phyloP scores from a whole-genome alignment of 2,113 vertebrate genomes.

The Vulpes vulpes region DNA sequence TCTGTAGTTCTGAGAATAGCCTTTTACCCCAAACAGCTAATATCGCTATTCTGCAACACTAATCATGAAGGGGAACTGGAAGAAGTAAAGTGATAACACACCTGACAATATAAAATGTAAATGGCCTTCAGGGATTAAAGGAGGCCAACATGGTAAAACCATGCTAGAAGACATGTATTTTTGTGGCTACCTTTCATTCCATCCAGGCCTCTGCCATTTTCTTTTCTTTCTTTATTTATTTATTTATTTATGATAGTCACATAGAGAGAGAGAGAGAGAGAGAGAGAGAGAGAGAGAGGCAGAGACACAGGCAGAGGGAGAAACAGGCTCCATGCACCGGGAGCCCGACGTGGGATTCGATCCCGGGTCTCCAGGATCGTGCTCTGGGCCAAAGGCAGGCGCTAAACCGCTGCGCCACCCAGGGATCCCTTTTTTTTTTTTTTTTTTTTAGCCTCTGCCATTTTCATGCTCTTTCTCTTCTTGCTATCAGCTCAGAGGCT shows the following conservation, averaged over 20 bases:
- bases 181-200: constrained; percentile 37
- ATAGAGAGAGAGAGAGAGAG: too few species aligned
- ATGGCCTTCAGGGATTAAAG: background rate
- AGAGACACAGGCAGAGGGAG: too few species aligned
- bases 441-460: too few species aligned
- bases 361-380: too few species aligned
- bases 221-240: too few species aligned
- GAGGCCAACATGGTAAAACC: constrained; percentile 2
- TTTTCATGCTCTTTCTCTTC: constrained; percentile 29
- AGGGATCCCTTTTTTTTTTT: too few species aligned
- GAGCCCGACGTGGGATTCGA: too few species aligned
- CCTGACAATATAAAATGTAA: constrained; percentile 23
- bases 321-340: too few species aligned
- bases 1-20: background rate
- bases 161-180: constrained; percentile 54
- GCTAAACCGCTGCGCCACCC: too few species aligned
- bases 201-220: background rate
- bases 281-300: too few species aligned
- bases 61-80: background rate
- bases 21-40: background rate
- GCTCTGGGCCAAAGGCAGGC: too few species aligned
- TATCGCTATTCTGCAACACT: background rate
- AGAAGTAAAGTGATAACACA: background rate
- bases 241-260: too few species aligned
- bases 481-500: constrained; percentile 62